A percentile compares a stretch with the other conserved stretches of the same genome.
These are phyloP conservation scores for Agrotis puta DNA, from an alignment of 2,888 invertebrate species.

Conservation along the genomic window DNA sequence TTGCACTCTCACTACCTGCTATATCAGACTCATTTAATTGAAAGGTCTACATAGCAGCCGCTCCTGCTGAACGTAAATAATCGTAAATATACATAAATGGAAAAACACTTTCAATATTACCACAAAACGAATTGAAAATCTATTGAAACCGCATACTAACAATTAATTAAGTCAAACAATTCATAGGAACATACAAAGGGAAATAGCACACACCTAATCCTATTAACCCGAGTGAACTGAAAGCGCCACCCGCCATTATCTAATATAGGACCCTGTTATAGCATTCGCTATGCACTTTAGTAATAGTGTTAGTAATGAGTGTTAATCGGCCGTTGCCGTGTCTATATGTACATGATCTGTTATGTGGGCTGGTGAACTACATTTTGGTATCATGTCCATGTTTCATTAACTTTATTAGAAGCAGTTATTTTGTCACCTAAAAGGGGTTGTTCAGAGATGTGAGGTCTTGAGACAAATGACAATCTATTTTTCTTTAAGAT, in stretches of 20 bases:
- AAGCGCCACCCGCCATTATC: slow-evolving; percentile 75
- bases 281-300: slow-evolving; percentile 78
- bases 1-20: too few species aligned
- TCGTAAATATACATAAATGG: too few species aligned
- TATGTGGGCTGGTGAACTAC: slow-evolving; percentile 31
- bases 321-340: slow-evolving; percentile 72
- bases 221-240: slow-evolving; percentile 79
- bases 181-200: slow-evolving; percentile 71
- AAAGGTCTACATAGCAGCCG: too few species aligned
- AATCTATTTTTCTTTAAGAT: too few species aligned
- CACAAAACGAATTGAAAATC: background rate
- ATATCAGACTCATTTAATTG: too few species aligned
- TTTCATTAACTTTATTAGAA: background rate
- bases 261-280: slow-evolving; percentile 68
- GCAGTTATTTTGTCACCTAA: background rate
- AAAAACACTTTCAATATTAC: too few species aligned
- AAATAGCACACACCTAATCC: slow-evolving; percentile 79
- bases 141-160: slow-evolving; percentile 18
- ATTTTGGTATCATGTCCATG: slow-evolving; percentile 30
- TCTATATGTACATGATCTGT: slow-evolving; percentile 33
- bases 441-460: too few species aligned
- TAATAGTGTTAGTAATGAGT: slow-evolving; percentile 69
- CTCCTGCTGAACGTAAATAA: too few species aligned
- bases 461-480: too few species aligned
- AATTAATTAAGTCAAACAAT: slow-evolving; percentile 63